These are phyloP conservation scores for Ophion ellenae DNA, from an alignment of 2,888 invertebrate genomes.

Conservation along the genomic window DNA sequence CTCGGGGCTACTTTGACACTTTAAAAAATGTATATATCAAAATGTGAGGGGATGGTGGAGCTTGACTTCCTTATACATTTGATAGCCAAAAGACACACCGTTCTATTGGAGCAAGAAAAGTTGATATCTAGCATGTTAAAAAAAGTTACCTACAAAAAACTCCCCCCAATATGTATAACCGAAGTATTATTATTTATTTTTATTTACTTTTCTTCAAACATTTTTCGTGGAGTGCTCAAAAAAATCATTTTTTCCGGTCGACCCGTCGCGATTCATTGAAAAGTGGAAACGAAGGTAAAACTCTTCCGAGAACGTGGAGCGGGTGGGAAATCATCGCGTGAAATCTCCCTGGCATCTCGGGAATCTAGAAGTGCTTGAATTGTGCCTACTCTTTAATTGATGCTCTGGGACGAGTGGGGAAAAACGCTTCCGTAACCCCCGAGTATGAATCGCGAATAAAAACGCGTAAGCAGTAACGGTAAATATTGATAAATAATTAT, in stretches of 20 bases:
- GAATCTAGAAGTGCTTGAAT: slow-evolving; percentile 49
- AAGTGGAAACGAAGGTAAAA: not conserved
- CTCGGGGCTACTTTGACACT: too few species aligned
- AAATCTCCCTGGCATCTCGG: slow-evolving; percentile 50
- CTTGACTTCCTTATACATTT: too few species aligned
- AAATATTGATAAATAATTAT: slow-evolving; percentile 28
- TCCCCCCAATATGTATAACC: too few species aligned
- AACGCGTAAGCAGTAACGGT: slow-evolving; percentile 43
- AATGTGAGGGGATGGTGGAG: too few species aligned
- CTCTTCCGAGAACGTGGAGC: slow-evolving; percentile 3
- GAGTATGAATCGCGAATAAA: slow-evolving; percentile 21
- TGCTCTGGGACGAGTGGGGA: slow-evolving; percentile 22
- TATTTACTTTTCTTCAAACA: not conserved
- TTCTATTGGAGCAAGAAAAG: too few species aligned
- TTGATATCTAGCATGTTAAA: too few species aligned
- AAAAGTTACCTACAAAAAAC: too few species aligned
- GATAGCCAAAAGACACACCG: too few species aligned
- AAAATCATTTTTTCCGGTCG: not conserved
- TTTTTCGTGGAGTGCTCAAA: not conserved
- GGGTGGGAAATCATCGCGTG: slow-evolving; percentile 54
- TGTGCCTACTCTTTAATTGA: slow-evolving; percentile 42
- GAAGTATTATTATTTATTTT: not conserved
- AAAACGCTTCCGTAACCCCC: slow-evolving; percentile 40
- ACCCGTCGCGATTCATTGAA: slow-evolving; percentile 17
- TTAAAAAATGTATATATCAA: too few species aligned